phyloP scores from a whole-genome alignment of 2,888 invertebrate genomes.

The Allophyes oxyacanthae region DNA sequence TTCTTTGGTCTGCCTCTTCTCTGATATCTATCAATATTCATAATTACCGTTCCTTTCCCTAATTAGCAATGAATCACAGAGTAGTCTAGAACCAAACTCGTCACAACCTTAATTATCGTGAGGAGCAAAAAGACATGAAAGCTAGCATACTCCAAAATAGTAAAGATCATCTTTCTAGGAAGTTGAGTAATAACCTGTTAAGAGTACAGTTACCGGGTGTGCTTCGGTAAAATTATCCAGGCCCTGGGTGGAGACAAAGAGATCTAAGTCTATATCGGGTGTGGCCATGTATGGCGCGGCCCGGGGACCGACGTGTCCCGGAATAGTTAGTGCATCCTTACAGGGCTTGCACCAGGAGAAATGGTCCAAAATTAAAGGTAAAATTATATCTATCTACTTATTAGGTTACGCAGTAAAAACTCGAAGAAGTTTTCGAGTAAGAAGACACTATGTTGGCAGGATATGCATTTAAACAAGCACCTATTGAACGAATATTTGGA shows the following conservation, averaged over 20 bases:
- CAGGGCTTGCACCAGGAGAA: constrained; percentile 59
- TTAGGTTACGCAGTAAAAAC: no score
- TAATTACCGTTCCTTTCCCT: no score
- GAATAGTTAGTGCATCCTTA: constrained; percentile 64
- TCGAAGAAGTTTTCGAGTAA: no score
- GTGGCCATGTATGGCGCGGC: constrained; percentile 69
- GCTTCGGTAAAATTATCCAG: constrained; percentile 53
- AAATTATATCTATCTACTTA: no score
- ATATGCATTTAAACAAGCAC: no score
- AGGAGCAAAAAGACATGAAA: neutral
- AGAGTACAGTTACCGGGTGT: constrained; percentile 32
- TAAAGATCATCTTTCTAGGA: constrained; percentile 26
- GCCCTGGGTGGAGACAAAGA: constrained; percentile 51
- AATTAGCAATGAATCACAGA: no score
- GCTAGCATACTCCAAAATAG: constrained; percentile 25
- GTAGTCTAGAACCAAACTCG: no score
- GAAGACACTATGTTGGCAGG: no score
- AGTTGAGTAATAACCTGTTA: constrained; percentile 25
- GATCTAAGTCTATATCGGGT: constrained; percentile 62
- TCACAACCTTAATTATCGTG: neutral
- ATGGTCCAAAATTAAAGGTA: neutral
- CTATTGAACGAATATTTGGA: no score
- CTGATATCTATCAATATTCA: no score
- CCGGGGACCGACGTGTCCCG: constrained; percentile 57
- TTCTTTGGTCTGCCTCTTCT: no score